phyloP scores from a whole-genome alignment of 2,888 invertebrate genomes.

The Torymus tubicola region DNA sequence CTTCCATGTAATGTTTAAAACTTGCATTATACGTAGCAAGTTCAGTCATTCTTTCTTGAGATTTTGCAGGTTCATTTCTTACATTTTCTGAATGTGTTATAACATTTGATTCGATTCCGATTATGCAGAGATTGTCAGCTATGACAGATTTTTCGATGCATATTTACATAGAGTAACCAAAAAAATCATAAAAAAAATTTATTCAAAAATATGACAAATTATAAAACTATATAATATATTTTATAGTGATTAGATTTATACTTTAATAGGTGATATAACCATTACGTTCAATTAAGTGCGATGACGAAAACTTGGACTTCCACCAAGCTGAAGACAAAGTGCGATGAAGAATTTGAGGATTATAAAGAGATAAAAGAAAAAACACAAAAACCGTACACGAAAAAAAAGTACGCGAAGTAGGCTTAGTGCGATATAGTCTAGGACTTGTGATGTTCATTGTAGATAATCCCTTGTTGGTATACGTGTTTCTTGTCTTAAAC shows the following conservation, averaged over 20 bases:
- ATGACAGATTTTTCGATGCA: conserved; percentile 56
- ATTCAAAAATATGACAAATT: conserved; percentile 53
- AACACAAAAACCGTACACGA: conserved; percentile 19
- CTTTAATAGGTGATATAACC: conserved; percentile 55
- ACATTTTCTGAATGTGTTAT: conserved; percentile 37
- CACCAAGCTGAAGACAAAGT: conserved; percentile 51
- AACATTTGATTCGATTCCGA: conserved; percentile 32
- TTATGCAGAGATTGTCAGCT: conserved; percentile 54
- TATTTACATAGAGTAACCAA: conserved; percentile 49
- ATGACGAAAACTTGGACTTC: conserved; percentile 47
- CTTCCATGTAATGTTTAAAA: conserved; percentile 42
- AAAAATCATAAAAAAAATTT: conserved; percentile 35
- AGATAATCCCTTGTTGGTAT: conserved; percentile 54
- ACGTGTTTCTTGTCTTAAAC: conserved; percentile 56
- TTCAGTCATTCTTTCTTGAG: conserved; percentile 25
- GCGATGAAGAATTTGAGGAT: conserved; percentile 47
- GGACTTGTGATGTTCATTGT: conserved; percentile 60
- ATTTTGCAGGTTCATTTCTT: conserved; percentile 25
- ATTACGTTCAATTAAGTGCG: conserved; percentile 39
- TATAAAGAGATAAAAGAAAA: conserved; percentile 36
- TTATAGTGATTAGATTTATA: conserved; percentile 63
- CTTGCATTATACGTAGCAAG: conserved; percentile 19
- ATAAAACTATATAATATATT: conserved; percentile 57
- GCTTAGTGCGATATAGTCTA: conserved; percentile 53
- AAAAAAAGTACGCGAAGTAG: conserved; percentile 52